Base-by-base conservation (phyloP, 2,113 vertebrate species). In the Marmota flaviventris region DNA sequence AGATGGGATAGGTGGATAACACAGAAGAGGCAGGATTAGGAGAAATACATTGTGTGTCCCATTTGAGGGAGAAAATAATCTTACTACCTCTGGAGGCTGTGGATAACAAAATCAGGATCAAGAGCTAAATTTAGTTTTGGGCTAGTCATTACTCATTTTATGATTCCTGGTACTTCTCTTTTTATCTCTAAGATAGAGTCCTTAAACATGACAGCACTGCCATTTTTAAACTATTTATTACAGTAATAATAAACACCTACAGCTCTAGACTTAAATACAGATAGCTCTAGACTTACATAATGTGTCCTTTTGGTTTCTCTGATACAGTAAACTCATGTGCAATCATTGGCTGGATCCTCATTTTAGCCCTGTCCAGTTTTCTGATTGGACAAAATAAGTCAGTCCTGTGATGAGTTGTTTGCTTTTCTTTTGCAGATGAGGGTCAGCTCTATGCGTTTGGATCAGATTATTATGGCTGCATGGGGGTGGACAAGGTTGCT, bases 381-480 rank as follows among this genome's bases (percentile, higher is more conserved):
- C 90, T 78, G 61, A 73, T 22, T 70, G 76, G 67, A 95, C 51
- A 96, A 34, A 93, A 37, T 14, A 51, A 93, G 32, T 51, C 39
- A 73, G 37, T 87, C 53, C 24, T 95, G 29, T 61, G 8, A 97
- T 90, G 61, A 58, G 53, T 97, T 53, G 8, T 97, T 97, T 69
- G 89, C 73, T 96, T 96, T 93, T 2, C 58, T 94, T 97, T 83
- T 95, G 96, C 98, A 99, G 99, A 99, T 97, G 99, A 99, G 96
- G 99, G 99, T 97, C 99, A 99, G 98, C 98, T 99, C 95, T 99
- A 99, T 98, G 99, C 99, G 98, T 99, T 99, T 91, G 99, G 99
- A 86, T 99, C 99, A 0, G 99, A 99, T 98, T 99, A 99, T 96
- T 99, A 99, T 0, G 99, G 99, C 96, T 99, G 99, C 97, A 99